A percentile compares a stretch with the other conserved stretches of the same genome.
Evolutionary conservation across 2,888 invertebrate genomes (phyloP).

Genomic region (Noctua fimbriata): DNA sequence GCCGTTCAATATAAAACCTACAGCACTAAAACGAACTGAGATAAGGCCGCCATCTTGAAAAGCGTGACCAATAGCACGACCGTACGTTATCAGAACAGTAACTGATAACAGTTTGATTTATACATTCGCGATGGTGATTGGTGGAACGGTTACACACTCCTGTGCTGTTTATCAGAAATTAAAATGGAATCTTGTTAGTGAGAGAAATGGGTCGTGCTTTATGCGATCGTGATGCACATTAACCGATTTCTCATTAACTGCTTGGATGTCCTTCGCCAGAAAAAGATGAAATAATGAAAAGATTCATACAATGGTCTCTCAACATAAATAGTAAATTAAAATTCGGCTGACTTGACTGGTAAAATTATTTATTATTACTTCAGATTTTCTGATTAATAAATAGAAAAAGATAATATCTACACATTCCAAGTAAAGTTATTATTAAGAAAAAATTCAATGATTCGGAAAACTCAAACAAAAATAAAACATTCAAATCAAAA

Average conservation of each 20-base stretch:
- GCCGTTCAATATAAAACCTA: conserved; percentile 80
- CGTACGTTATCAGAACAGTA: conserved; percentile 80
- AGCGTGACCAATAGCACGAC: conserved; percentile 84
- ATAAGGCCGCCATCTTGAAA: conserved; percentile 87
- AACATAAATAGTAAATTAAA: background rate
- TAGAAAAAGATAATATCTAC: background rate
- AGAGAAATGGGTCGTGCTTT: conserved; percentile 79
- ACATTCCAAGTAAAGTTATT: background rate
- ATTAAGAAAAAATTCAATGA: background rate
- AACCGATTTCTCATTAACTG: conserved; percentile 49
- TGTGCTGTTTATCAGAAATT: conserved; percentile 78
- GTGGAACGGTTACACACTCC: conserved; percentile 73
- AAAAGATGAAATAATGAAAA: conserved; percentile 1
- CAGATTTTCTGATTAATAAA: background rate
- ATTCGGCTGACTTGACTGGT: background rate
- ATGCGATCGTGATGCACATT: conserved; percentile 65
- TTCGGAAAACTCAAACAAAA: background rate
- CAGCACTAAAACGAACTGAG: conserved; percentile 80
- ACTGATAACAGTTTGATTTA: conserved; percentile 88
- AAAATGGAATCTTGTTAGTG: conserved; percentile 80
- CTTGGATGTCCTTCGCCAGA: conserved; percentile 35
- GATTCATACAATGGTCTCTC: background rate
- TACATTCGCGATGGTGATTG: conserved; percentile 83
- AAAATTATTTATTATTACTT: background rate
- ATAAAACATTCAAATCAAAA: conserved; percentile 36